phyloP scores from a whole-genome alignment of 2,797 vertebrate genomes.

The Sebastolobus altivelis region DNA sequence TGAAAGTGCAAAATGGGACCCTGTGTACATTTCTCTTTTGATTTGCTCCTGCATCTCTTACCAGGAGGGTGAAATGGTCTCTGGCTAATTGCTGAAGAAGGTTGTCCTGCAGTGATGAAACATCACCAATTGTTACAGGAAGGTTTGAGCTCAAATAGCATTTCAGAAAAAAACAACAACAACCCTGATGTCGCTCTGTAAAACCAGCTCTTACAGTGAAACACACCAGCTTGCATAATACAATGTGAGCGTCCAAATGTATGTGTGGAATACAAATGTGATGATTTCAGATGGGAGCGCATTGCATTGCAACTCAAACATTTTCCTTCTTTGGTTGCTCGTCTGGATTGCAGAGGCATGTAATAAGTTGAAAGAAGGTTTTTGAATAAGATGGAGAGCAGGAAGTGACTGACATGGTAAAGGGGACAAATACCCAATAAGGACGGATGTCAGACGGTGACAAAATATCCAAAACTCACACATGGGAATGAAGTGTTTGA shows the following conservation, averaged over 20 bases:
- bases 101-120: conserved; percentile 52
- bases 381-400: conserved; percentile 20
- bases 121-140: background rate
- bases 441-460: conserved; percentile 22
- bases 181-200: conserved; percentile 49
- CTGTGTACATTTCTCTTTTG: conserved; percentile 20
- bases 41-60: conserved; percentile 30
- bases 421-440: conserved; percentile 31
- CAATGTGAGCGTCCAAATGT: conserved; percentile 5
- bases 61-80: conserved; percentile 17
- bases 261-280: conserved; percentile 16
- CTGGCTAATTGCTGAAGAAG: conserved; percentile 29
- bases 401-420: conserved; percentile 13
- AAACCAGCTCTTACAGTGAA: conserved; percentile 37
- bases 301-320: conserved; percentile 8
- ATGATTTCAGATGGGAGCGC: conserved; percentile 24
- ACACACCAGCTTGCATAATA: conserved; percentile 54
- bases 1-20: conserved; percentile 34
- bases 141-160: conserved; percentile 28
- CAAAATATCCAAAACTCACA: conserved; percentile 43
- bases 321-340: background rate
- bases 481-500: conserved; percentile 42
- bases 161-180: conserved; percentile 32
- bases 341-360: background rate
- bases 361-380: background rate